Evolutionary conservation across 2,797 vertebrate species (phyloP).

Genomic region (Botia almorhae): DNA sequence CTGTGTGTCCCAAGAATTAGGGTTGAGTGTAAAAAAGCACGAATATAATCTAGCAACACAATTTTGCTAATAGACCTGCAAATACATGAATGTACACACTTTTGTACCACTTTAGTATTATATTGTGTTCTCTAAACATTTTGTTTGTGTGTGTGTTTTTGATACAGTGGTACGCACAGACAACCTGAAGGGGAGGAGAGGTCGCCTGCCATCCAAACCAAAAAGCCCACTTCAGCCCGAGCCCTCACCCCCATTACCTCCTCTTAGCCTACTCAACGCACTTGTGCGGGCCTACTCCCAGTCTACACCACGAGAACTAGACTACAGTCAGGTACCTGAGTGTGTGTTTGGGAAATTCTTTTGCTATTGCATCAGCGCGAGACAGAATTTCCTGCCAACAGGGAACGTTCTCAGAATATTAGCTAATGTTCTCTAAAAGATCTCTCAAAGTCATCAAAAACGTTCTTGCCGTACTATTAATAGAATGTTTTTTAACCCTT

Average conservation of each 20-base stretch:
- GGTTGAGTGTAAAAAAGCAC: background rate
- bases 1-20: background rate
- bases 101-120: no score
- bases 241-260: conserved; percentile 90
- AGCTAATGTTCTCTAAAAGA: no score
- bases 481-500: no score
- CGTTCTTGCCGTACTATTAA: no score
- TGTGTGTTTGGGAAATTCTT: background rate
- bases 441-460: no score
- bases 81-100: background rate
- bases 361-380: background rate
- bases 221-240: conserved; percentile 98
- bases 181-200: conserved; percentile 96
- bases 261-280: conserved; percentile 90
- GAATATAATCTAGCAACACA: background rate
- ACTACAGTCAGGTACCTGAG: conserved; percentile 93
- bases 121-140: background rate
- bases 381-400: no score
- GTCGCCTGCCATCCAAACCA: conserved; percentile 98
- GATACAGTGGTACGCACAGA: conserved; percentile 94
- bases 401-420: no score
- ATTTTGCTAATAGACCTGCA: background rate
- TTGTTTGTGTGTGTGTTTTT: conserved; percentile 27
- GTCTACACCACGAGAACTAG: conserved; percentile 89
- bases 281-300: conserved; percentile 94